Percentiles rank a stretch among this genome's conserved stretches.
Conservation (phyloP, 2,113 vertebrate genomes). For the Laticauda colubrina region DNA sequence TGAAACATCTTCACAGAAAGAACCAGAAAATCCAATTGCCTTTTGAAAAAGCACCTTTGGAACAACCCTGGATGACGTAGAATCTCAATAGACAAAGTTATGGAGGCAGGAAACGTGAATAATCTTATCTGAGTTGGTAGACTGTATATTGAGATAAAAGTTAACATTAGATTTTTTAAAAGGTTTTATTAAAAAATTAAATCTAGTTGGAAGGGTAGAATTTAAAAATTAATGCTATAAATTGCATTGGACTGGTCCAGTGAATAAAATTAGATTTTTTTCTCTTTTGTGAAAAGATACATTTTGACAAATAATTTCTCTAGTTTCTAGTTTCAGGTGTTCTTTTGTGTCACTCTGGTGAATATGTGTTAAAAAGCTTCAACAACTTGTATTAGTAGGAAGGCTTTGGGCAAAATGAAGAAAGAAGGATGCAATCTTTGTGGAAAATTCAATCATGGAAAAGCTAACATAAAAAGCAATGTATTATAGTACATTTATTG, state of each 20-base stretch:
- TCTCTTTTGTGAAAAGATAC: not conserved
- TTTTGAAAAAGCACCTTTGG: too few relatives aligned
- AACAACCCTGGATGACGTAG: not conserved
- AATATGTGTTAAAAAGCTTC: not conserved
- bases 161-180: not conserved
- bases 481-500: not conserved
- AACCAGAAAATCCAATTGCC: too few relatives aligned
- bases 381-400: not conserved
- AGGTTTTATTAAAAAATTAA: not conserved
- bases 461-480: not conserved
- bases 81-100: not conserved
- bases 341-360: not conserved
- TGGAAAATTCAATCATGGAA: not conserved
- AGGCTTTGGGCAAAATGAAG: not conserved
- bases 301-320: not conserved
- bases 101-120: not conserved
- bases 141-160: not conserved
- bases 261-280: not conserved
- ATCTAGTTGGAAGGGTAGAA: not conserved
- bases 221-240: not conserved
- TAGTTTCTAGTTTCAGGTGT: not conserved
- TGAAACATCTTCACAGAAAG: too few relatives aligned
- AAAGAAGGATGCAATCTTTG: not conserved
- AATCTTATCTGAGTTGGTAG: not conserved
- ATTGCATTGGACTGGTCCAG: not conserved